Evolutionary conservation across 2,113 vertebrate species (phyloP).

Genomic region (Andinoacara biseriatus): DNA sequence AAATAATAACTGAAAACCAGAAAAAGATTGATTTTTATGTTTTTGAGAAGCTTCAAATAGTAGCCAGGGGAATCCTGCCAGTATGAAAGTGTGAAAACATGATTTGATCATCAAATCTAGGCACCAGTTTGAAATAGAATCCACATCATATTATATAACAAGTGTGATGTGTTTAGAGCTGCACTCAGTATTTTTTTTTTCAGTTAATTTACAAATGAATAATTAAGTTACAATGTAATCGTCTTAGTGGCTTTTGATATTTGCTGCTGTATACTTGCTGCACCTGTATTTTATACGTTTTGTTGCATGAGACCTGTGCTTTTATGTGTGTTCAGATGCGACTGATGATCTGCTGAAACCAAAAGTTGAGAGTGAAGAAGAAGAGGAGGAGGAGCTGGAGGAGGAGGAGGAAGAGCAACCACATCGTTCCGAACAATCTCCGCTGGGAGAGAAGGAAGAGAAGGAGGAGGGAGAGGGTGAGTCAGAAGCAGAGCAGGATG

Average conservation of each 20-base stretch:
- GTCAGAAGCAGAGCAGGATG: constrained; percentile 33
- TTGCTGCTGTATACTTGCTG: neutral
- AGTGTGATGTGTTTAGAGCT: neutral
- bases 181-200: neutral
- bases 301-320: neutral
- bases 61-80: no score
- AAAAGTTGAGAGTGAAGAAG: constrained; percentile 1
- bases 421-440: constrained; percentile 13
- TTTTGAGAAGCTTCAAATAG: no score
- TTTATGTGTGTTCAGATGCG: constrained; percentile 40
- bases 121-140: neutral
- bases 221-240: neutral
- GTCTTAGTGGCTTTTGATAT: neutral
- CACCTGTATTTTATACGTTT: neutral
- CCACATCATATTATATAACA: neutral
- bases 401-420: neutral
- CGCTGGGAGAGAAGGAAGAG: constrained; percentile 26
- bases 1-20: no score
- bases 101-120: neutral
- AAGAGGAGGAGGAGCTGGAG: neutral
- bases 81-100: no score
- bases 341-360: constrained; percentile 31
- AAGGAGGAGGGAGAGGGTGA: constrained; percentile 44
- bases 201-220: neutral
- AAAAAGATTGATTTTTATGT: no score